Evolutionary conservation across 1,140 invertebrate genomes (phyloP), one percentile per base, ranked within the genome.

Genomic region (Drosophila kikkawai): DNA sequence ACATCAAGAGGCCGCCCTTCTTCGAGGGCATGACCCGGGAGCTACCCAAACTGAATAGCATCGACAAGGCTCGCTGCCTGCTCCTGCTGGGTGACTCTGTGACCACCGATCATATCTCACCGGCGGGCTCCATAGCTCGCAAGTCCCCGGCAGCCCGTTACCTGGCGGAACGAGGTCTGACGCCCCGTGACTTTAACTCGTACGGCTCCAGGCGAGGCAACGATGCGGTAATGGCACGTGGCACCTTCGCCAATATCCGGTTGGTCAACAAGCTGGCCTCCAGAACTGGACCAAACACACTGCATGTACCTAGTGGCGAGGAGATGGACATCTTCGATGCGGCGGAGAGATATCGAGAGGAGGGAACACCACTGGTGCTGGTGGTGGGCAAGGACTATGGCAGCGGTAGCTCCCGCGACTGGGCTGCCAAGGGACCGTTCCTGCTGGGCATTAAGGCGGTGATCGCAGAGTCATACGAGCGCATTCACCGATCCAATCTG

Each of bases 51-150:
- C 91, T 94, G 12, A 92, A 94, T 47, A 90, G 94, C 15, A 95
- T 97, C 36, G 85, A 91, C 22, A 94, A 94, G 76, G 98, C 98
- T 0, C 94, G 96, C 56, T 98, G 97, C 53, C 93, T 99, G 26
- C 94, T 99, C 1, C 95, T 97, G 81, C 94, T 99, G 53, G 98
- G 98, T 0, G 98, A 99, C 93, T 99, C 97, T 0, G 98, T 99
- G 3, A 99, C 98, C 5, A 99, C 99, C 0, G 99, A 99, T 94
- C 99, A 99, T 92, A 99, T 99, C 65, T 99, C 98, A 29, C 99
- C 99, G 3, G 99, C 99, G 66, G 99, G 99, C 12, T 98, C 98
- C 42, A 99, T 99, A 88, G 97, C 98, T 1, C 94, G 98, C 26
- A 99, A 97, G 92, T 99, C 97, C 64, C 96, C 98, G 1, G 98